These are phyloP conservation scores for Mystacides longicornis DNA, from an alignment of 2,888 invertebrate species.

Conservation along the genomic window DNA sequence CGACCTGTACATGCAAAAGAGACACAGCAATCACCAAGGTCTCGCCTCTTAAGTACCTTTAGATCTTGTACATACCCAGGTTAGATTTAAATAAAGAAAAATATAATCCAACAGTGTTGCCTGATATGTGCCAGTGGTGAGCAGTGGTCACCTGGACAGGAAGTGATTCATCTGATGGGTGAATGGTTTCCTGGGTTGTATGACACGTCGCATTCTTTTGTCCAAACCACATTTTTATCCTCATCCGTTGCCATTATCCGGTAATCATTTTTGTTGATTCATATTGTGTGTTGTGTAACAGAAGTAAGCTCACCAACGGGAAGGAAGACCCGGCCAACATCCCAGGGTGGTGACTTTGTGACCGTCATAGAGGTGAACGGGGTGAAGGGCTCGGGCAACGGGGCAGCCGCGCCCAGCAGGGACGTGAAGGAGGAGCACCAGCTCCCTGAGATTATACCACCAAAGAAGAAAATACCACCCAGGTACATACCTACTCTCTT, in stretches of 20 bases:
- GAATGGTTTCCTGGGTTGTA: too few relatives aligned
- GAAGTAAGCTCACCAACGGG: conserved; percentile 11
- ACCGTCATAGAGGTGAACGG: conserved; percentile 88
- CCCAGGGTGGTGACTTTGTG: conserved; percentile 61
- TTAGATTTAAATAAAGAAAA: too few relatives aligned
- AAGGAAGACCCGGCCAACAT: conserved; percentile 36
- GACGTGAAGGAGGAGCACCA: conserved; percentile 34
- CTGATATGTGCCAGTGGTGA: too few relatives aligned
- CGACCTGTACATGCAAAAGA: too few relatives aligned
- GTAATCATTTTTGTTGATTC: too few relatives aligned
- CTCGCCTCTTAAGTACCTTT: too few relatives aligned
- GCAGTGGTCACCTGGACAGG: too few relatives aligned
- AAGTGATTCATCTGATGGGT: too few relatives aligned
- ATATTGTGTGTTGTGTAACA: not conserved
- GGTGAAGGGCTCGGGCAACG: conserved; percentile 48
- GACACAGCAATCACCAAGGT: too few relatives aligned
- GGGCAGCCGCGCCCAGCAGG: conserved; percentile 29
- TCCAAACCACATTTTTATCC: not conserved
- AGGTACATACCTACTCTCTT: conserved; percentile 41
- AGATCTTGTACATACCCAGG: too few relatives aligned
- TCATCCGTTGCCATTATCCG: too few relatives aligned
- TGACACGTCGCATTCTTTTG: not conserved
- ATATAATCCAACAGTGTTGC: too few relatives aligned
- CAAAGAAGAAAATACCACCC: conserved; percentile 59
- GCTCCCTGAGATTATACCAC: conserved; percentile 48